phyloP scores from a whole-genome alignment of 2,797 vertebrate genomes.

The Pantherophis vulpinus region DNA sequence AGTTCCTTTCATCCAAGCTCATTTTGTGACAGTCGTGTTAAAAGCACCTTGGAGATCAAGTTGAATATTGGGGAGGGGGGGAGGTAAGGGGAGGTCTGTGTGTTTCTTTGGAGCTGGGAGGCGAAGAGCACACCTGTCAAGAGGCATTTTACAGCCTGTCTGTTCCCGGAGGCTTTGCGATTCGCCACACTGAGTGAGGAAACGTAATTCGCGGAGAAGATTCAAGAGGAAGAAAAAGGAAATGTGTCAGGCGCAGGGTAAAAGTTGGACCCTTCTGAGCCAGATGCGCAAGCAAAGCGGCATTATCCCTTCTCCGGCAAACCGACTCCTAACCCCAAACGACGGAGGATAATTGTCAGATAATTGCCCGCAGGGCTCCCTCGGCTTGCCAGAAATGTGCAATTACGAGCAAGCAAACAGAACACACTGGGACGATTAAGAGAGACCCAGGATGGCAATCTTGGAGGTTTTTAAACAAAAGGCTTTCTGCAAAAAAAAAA shows the following conservation, averaged over 20 bases:
- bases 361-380: background rate
- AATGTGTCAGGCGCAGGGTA: background rate
- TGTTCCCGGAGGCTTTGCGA: fast-evolving
- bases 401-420: background rate
- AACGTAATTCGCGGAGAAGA: fast-evolving
- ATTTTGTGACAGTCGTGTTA: fast-evolving
- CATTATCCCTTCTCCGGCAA: background rate
- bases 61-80: fast-evolving
- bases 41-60: fast-evolving
- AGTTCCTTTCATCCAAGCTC: fast-evolving
- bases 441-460: background rate
- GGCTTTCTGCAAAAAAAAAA: background rate
- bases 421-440: background rate
- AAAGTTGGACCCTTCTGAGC: background rate
- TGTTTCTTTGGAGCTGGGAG: background rate
- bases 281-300: background rate
- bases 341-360: fast-evolving
- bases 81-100: no score
- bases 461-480: background rate
- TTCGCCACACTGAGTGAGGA: fast-evolving
- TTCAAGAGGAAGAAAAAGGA: background rate
- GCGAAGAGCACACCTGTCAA: fast-evolving
- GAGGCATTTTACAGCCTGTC: background rate
- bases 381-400: background rate
- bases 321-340: background rate